Conservation (phyloP, 1,140 invertebrate species). For the Hormaphis cornu region DNA sequence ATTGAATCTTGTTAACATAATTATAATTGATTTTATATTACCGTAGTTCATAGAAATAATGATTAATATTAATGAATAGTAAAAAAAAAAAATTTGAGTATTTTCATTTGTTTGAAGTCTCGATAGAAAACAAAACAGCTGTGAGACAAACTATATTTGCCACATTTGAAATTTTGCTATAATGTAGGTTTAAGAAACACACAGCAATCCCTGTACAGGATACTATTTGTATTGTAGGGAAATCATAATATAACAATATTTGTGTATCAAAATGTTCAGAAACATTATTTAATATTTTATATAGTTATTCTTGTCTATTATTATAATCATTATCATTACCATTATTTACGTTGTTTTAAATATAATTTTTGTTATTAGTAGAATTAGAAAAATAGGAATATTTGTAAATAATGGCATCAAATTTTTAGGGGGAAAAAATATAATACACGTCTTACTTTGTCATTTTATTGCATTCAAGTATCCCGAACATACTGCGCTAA, state of each 20-base stretch:
- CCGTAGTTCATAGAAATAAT: background rate
- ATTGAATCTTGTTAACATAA: slow-evolving; percentile 33
- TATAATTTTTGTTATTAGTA: background rate
- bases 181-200: background rate
- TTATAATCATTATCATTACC: background rate
- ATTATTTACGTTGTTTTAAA: background rate
- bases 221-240: background rate
- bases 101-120: background rate
- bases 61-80: slow-evolving; percentile 19
- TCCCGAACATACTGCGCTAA: background rate
- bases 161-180: background rate
- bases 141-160: background rate
- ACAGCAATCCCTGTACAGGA: background rate
- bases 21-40: slow-evolving; percentile 32
- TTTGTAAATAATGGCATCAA: background rate
- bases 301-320: background rate
- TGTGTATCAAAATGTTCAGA: background rate
- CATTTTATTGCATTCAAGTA: background rate
- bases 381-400: background rate
- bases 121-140: background rate
- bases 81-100: background rate
- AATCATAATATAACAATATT: background rate
- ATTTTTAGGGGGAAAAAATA: background rate
- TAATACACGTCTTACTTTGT: background rate
- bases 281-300: slow-evolving; percentile 1